Conservation (phyloP, 1,140 invertebrate genomes). For the Zaprionus kolodkinae region DNA sequence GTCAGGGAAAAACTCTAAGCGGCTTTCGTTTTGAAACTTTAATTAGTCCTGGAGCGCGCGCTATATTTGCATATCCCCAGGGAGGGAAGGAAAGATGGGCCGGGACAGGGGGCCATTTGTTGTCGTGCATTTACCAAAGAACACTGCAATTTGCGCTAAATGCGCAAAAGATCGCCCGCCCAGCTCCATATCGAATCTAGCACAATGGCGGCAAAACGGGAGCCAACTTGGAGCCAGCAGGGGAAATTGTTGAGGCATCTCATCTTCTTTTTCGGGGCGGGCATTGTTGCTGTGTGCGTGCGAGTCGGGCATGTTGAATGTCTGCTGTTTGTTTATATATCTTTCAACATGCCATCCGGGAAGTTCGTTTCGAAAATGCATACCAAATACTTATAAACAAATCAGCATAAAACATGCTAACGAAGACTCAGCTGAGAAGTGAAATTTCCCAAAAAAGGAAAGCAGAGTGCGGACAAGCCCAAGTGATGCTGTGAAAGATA, state of each 20-base stretch:
- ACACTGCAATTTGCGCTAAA: conserved; percentile 76
- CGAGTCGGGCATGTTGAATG: neutral
- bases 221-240: conserved; percentile 22
- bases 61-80: conserved; percentile 69
- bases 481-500: conserved; percentile 13
- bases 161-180: conserved; percentile 57
- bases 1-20: conserved; percentile 52
- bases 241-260: conserved; percentile 54
- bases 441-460: conserved; percentile 37
- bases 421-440: conserved; percentile 29
- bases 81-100: conserved; percentile 21
- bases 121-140: conserved; percentile 33
- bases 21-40: conserved; percentile 76
- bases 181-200: neutral
- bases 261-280: conserved; percentile 6
- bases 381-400: conserved; percentile 76
- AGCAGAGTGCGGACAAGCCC: neutral
- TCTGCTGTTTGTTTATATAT: conserved; percentile 76
- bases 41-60: conserved; percentile 62
- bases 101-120: conserved; percentile 36
- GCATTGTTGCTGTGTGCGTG: conserved; percentile 42
- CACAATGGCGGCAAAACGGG: conserved; percentile 1
- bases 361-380: conserved; percentile 80
- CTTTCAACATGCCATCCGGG: conserved; percentile 80
- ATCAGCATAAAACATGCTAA: conserved; percentile 75